A percentile compares a stretch with the other conserved stretches of the same genome.
Evolutionary conservation across 2,113 vertebrate genomes (phyloP).

Genomic region (Planiliza haematocheilus): DNA sequence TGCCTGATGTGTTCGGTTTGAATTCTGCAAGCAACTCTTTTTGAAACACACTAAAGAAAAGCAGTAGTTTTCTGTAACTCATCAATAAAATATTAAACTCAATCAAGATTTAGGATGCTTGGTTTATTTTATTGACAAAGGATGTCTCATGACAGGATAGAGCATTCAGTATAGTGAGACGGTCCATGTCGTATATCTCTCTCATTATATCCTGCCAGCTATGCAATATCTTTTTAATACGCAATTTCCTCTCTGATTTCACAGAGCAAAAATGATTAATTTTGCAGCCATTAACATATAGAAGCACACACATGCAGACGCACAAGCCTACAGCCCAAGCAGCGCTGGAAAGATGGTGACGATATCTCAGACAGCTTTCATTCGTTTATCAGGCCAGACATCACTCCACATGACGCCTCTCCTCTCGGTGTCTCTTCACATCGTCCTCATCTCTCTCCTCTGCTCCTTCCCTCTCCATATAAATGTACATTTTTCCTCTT

Average conservation of each 20-base stretch:
- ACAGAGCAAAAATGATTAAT: constrained; percentile 29
- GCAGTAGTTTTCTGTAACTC: too few relatives aligned
- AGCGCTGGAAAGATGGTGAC: constrained; percentile 40
- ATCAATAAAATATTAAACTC: too few relatives aligned
- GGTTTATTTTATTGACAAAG: neutral
- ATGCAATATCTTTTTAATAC: constrained; percentile 33
- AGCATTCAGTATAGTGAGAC: constrained; percentile 12
- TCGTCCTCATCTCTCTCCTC: constrained; percentile 14
- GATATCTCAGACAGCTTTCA: constrained; percentile 55
- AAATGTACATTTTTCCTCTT: neutral
- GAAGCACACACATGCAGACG: constrained; percentile 4
- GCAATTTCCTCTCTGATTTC: constrained; percentile 54
- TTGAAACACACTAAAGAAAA: too few relatives aligned
- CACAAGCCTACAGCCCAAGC: constrained; percentile 1
- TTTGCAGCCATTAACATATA: constrained; percentile 25
- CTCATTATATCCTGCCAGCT: constrained; percentile 21
- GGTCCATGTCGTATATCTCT: constrained; percentile 1
- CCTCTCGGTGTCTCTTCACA: constrained; percentile 19
- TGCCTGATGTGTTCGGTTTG: too few relatives aligned
- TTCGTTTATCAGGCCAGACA: constrained; percentile 50
- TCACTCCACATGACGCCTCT: constrained; percentile 21
- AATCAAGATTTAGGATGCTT: neutral
- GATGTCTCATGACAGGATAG: neutral
- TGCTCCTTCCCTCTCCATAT: constrained; percentile 1
- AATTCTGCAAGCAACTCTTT: too few relatives aligned